Evolutionary conservation across 2,113 vertebrate species (phyloP).

Genomic region (human): DNA sequence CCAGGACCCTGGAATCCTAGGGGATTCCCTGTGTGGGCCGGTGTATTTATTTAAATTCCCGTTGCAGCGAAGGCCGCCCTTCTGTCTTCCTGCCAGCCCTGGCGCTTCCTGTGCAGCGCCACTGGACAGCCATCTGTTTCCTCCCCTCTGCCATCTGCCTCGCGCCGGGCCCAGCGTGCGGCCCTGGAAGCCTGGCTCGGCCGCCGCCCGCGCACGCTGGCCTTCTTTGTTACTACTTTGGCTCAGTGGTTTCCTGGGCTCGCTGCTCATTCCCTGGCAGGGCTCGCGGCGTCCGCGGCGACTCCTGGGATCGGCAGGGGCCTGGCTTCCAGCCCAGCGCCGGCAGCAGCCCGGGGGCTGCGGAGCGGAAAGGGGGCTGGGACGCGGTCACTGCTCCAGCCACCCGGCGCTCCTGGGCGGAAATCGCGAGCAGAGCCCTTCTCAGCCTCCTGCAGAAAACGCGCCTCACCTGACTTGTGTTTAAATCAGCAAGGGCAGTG

Average conservation of each 20-base stretch:
- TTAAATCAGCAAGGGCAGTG: neutral
- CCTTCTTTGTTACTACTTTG: neutral
- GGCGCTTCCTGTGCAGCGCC: conserved; percentile 23
- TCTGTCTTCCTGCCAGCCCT: neutral
- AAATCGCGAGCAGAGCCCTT: neutral
- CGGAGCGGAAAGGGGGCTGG: neutral
- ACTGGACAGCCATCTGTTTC: conserved; percentile 60
- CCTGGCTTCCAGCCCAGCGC: neutral
- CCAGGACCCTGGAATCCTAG: neutral
- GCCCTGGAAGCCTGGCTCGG: neutral
- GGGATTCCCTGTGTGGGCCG: neutral
- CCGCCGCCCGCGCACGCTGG: conserved; percentile 16
- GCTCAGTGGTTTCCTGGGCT: neutral
- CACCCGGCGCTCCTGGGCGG: neutral
- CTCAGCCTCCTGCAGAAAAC: neutral
- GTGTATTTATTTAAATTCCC: neutral
- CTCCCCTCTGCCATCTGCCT: conserved; percentile 43
- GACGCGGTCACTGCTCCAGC: fast-evolving
- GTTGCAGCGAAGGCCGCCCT: too few relatives aligned
- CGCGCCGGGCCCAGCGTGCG: neutral
- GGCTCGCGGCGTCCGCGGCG: neutral
- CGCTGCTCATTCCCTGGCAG: neutral
- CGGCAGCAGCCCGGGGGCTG: neutral
- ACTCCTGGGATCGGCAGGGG: neutral
- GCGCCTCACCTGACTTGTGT: neutral